A percentile compares a stretch with the other conserved stretches of the same genome.
These are phyloP conservation scores for Pimephales promelas DNA, from an alignment of 2,113 vertebrate genomes.

Conservation along the genomic window DNA sequence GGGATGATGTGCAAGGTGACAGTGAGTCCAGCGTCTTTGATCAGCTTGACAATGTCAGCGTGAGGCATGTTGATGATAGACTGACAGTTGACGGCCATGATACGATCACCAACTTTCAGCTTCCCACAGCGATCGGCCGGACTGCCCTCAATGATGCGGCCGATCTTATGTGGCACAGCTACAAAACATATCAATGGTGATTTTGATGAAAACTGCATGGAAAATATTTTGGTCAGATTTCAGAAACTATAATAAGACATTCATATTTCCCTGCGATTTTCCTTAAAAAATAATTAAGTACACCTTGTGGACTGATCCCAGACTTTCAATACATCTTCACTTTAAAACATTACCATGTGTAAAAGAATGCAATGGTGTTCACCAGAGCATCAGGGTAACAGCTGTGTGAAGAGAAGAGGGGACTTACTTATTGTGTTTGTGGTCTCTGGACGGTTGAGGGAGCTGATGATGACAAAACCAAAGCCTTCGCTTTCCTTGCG, in stretches of 20 bases:
- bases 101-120: slow-evolving; percentile 97
- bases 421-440: slow-evolving; percentile 91
- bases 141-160: slow-evolving; percentile 96
- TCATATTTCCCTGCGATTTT: not conserved
- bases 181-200: not conserved
- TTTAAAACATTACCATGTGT: not conserved
- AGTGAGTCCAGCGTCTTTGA: slow-evolving; percentile 96
- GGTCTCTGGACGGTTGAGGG: slow-evolving; percentile 92
- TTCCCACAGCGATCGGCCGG: slow-evolving; percentile 95
- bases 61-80: slow-evolving; percentile 99
- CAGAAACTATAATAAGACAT: not conserved
- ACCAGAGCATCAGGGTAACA: not conserved
- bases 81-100: slow-evolving; percentile 98
- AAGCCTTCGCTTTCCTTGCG: slow-evolving; percentile 98
- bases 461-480: slow-evolving; percentile 99
- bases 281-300: not conserved
- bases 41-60: slow-evolving; percentile 98
- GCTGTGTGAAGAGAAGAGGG: not conserved
- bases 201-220: not conserved
- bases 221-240: not conserved
- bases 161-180: slow-evolving; percentile 99
- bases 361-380: not conserved
- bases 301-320: not conserved
- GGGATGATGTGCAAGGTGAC: slow-evolving; percentile 98
- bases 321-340: not conserved